These are phyloP conservation scores for Azemiops feae DNA, from an alignment of 2,113 vertebrate species.

Conservation along the genomic window DNA sequence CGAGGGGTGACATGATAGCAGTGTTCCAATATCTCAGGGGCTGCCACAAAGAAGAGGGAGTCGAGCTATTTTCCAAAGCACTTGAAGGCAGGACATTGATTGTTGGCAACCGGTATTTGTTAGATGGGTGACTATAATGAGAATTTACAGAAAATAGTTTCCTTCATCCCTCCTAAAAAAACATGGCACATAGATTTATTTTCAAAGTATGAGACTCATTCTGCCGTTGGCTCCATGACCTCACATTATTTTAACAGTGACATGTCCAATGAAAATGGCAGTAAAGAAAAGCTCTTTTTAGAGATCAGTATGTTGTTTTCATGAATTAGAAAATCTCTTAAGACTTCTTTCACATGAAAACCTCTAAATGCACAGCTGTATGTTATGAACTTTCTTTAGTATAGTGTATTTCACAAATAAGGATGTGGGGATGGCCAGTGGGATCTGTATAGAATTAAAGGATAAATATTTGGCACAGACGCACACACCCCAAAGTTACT, in stretches of 20 bases:
- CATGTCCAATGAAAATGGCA: background rate
- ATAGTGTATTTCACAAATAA: background rate
- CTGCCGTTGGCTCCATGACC: background rate
- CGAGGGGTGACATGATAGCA: no score
- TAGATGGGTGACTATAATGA: background rate
- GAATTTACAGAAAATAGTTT: background rate
- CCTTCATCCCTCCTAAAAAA: background rate
- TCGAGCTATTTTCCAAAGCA: no score
- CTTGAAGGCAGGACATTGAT: no score
- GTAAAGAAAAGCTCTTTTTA: background rate
- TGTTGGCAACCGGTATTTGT: background rate
- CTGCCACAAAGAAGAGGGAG: no score
- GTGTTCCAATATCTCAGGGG: no score
- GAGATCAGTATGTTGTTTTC: background rate
- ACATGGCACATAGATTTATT: background rate
- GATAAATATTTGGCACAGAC: background rate
- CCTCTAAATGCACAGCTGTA: background rate
- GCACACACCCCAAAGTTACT: background rate
- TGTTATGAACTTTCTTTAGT: background rate
- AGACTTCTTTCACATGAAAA: no score
- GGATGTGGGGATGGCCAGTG: background rate
- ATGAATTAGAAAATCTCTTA: background rate
- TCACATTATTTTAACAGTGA: background rate
- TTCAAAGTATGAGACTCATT: background rate
- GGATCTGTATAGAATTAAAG: background rate